phyloP scores from a whole-genome alignment of 2,113 vertebrate species.

The Enhydra lutris region DNA sequence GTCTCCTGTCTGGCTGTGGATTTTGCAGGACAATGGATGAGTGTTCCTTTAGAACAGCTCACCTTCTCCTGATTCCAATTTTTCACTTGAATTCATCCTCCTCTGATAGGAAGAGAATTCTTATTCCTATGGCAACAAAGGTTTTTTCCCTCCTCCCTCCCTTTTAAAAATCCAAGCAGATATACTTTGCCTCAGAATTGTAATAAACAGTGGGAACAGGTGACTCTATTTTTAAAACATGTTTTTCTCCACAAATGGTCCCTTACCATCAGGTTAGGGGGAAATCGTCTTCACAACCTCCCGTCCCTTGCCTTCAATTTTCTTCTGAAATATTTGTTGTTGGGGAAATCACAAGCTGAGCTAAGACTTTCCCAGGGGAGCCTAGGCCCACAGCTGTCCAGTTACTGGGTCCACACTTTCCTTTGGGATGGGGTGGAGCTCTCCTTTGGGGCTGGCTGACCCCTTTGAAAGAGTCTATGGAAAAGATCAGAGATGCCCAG shows the following conservation, averaged over 20 bases:
- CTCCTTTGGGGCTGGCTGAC: neutral
- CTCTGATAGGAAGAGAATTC: slow-evolving; percentile 11
- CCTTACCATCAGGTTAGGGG: neutral
- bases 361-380: neutral
- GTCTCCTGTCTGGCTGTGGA: neutral
- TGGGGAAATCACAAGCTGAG: neutral
- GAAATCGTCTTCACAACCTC: neutral
- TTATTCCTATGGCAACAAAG: slow-evolving; percentile 42
- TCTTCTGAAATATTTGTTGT: neutral
- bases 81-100: slow-evolving; percentile 51
- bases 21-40: neutral
- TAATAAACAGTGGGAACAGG: slow-evolving; percentile 23
- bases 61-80: slow-evolving; percentile 6
- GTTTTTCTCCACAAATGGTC: neutral
- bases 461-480: neutral
- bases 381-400: neutral
- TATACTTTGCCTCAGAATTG: slow-evolving; percentile 13
- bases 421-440: neutral
- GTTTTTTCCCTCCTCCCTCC: neutral
- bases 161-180: slow-evolving; percentile 23
- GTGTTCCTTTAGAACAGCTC: neutral
- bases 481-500: neutral
- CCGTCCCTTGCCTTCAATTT: neutral
- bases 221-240: slow-evolving; percentile 49
- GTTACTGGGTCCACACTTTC: neutral